Evolutionary conservation across 1,140 invertebrate species (phyloP).

Genomic region (Lepidurus apus): DNA sequence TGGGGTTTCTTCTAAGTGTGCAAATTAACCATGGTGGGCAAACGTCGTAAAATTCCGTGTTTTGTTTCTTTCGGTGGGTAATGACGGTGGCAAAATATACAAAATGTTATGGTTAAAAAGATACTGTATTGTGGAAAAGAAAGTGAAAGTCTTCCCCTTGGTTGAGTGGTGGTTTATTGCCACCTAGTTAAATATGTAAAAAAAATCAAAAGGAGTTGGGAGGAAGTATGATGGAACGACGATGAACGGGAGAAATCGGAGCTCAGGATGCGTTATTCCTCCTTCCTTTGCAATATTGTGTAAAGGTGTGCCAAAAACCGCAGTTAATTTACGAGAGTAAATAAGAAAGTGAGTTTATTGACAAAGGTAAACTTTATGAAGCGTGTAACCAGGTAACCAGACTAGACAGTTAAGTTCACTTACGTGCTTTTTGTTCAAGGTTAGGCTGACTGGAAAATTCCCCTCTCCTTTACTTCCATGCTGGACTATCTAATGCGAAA

Average conservation of each 20-base stretch:
- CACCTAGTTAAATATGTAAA: background rate
- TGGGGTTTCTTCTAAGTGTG: background rate
- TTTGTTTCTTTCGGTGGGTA: background rate
- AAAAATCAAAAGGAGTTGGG: background rate
- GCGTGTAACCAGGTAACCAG: background rate
- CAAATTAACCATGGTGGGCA: background rate
- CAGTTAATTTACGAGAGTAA: background rate
- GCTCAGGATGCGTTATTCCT: background rate
- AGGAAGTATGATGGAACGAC: background rate
- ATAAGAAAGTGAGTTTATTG: slow-evolving; percentile 7
- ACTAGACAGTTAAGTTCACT: background rate
- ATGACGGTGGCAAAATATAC: background rate
- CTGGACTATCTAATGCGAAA: background rate
- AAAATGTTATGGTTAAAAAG: background rate
- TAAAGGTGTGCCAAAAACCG: background rate
- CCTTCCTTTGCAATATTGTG: background rate
- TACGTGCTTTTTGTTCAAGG: background rate
- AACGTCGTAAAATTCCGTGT: background rate
- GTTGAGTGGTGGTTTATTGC: slow-evolving; percentile 1
- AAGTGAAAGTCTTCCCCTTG: background rate
- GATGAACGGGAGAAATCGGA: slow-evolving; percentile 10
- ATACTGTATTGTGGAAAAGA: background rate
- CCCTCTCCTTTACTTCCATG: background rate
- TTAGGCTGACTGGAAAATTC: background rate
- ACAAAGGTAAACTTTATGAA: background rate